Percentiles rank a stretch among this genome's conserved stretches.
Conservation (phyloP, 2,797 vertebrate genomes). For the Schizothorax lantsangensis region DNA sequence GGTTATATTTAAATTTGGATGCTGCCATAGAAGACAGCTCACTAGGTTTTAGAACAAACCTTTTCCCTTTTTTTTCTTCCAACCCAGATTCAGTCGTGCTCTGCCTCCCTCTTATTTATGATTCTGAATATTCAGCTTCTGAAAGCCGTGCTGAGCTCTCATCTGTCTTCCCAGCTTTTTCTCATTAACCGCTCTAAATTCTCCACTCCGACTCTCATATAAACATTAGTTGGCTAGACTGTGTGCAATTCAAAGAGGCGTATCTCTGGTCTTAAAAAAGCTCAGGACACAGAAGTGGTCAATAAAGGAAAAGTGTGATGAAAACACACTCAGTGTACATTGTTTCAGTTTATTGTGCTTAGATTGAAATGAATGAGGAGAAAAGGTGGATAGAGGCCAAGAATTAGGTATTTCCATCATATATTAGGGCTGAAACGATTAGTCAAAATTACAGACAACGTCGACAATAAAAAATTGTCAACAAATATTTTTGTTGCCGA, state of each 20-base stretch:
- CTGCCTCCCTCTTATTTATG: constrained; percentile 58
- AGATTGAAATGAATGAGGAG: neutral
- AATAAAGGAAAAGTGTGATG: constrained; percentile 24
- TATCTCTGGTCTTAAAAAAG: constrained; percentile 28
- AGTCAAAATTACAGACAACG: neutral
- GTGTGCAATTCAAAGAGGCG: constrained; percentile 48
- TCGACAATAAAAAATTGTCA: neutral
- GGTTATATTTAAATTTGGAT: constrained; percentile 3
- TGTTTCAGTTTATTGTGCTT: neutral
- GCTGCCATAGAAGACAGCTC: neutral
- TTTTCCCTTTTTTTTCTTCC: constrained; percentile 17
- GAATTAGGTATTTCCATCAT: neutral
- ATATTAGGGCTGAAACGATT: neutral
- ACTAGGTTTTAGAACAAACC: constrained; percentile 37
- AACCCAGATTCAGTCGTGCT: constrained; percentile 27
- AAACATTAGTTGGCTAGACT: constrained; percentile 45
- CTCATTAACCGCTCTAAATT: constrained; percentile 58
- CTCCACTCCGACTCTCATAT: constrained; percentile 26
- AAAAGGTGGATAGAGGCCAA: neutral
- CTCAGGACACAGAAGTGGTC: constrained; percentile 1
- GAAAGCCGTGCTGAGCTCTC: constrained; percentile 52
- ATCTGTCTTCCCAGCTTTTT: constrained; percentile 56
- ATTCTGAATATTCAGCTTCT: constrained; percentile 48
- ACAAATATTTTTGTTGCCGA: neutral
- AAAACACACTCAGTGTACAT: neutral